Evolutionary conservation across 2,113 vertebrate species (phyloP).

Genomic region (Psammodynastes pulverulentus): DNA sequence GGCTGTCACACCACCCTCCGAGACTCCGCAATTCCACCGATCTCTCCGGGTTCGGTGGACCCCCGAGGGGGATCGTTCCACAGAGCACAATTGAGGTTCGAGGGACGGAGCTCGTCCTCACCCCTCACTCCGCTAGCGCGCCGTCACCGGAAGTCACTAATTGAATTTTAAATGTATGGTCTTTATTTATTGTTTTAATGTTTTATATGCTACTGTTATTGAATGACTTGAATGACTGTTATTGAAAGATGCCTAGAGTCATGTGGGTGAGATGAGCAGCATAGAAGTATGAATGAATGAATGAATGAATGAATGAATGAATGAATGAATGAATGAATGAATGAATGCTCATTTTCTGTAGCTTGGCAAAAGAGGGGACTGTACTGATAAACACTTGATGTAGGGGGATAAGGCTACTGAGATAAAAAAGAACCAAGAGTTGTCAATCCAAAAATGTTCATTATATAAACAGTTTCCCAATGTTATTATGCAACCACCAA

Average conservation of each 20-base stretch:
- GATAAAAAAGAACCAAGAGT: background rate
- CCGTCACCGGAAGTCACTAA: too few relatives aligned
- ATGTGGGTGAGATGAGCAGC: background rate
- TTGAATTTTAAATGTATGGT: background rate
- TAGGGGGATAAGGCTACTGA: background rate
- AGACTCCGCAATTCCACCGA: too few relatives aligned
- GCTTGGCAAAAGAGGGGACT: background rate
- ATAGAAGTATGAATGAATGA: background rate
- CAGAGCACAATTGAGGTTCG: too few relatives aligned
- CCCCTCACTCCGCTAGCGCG: too few relatives aligned
- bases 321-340: too few relatives aligned
- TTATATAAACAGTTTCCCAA: background rate
- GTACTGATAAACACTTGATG: background rate
- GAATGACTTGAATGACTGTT: background rate
- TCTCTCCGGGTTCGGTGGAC: too few relatives aligned
- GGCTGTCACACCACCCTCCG: too few relatives aligned
- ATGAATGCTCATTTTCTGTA: background rate
- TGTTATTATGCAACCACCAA: background rate
- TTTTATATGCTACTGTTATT: background rate
- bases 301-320: background rate
- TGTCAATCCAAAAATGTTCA: background rate
- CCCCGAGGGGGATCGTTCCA: too few relatives aligned
- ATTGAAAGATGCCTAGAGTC: background rate
- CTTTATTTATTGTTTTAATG: background rate
- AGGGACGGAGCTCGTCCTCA: too few relatives aligned